Percentiles rank a stretch among this genome's conserved stretches.
phyloP scores from a whole-genome alignment of 1,140 invertebrate genomes.

The Brachionus paranguensis region DNA sequence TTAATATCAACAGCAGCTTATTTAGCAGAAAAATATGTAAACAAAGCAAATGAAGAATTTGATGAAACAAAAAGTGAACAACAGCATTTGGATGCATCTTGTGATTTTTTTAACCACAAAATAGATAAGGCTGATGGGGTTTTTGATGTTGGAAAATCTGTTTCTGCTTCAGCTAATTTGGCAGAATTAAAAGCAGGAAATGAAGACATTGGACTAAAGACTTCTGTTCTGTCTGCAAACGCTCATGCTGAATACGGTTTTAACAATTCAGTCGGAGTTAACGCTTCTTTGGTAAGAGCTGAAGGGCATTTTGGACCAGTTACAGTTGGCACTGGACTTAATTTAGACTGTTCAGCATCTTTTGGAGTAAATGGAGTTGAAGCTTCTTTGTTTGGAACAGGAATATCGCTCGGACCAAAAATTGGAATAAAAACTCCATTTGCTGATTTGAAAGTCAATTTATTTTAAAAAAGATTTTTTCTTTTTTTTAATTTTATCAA shows the following conservation, averaged over 20 bases:
- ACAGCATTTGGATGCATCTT: not conserved
- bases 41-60: not conserved
- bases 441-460: conserved; percentile 11
- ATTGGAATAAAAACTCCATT: not conserved
- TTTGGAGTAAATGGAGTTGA: not conserved
- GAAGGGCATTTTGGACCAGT: conserved; percentile 24
- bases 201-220: conserved; percentile 7
- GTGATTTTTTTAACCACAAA: not conserved
- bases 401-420: not conserved
- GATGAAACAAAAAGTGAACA: not conserved
- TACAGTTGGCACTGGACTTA: not conserved
- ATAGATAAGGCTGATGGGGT: not conserved
- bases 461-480: not conserved
- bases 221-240: not conserved
- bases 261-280: conserved; percentile 23
- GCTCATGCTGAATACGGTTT: conserved; percentile 21
- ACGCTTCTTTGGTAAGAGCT: conserved; percentile 23
- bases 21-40: not conserved
- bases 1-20: not conserved
- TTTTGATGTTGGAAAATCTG: not conserved
- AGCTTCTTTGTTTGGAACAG: not conserved
- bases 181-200: conserved; percentile 12
- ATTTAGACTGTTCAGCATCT: not conserved
- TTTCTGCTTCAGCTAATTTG: not conserved
- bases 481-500: no score